Base-by-base conservation (phyloP, 2,888 invertebrate species). In the Nemapogon koenigi region DNA sequence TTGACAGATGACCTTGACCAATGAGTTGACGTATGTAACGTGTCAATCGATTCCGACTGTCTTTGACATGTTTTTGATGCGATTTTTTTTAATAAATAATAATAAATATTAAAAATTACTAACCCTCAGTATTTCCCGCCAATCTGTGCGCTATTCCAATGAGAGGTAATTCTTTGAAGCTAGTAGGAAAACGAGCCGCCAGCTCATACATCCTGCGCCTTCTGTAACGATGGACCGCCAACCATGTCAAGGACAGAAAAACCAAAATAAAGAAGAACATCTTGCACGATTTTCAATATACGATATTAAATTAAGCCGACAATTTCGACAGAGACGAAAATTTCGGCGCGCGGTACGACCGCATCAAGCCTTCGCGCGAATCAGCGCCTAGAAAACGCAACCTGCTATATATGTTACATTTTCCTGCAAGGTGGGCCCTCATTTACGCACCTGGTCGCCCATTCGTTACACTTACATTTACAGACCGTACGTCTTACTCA, bases 181-280 rank as follows among this genome's bases (percentile, higher is more conserved):
- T 26, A 2, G 15, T 39, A 2, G 57, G 57, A 32, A 67, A 48
- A 3, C 35, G 44, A 0, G 56, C 45, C 2, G 71, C 68, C 25
- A 75, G 41, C 41, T 55, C 49, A 38, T 64, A 61, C 58, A 73
- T 54, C 26, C 57, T 50, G 43, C 68, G 55, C 39, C 69, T 57
- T 26, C 48, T 53, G 31, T 53, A 62, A 48, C 59, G 54, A 41
- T 58, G 68, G 39, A 51, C 41, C 19, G 49, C 43, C 2, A 45
- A 43, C 63, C 67, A 62, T 3, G 35, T 7, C 36, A 52, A 37
- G 42, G 58, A 35, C 8, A 43, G 15, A 38, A 55, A 43, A 3
- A 56, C 13, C n/a, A 65, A 6, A n/a, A 61, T 15, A 10, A 35
- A 16, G 18, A 35, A 18, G 16, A 25, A 18, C 35, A 35, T 35